These are phyloP conservation scores for zebrafish (Danio rerio) DNA, from an alignment of 2,113 vertebrate genomes.

Conservation along the genomic window DNA sequence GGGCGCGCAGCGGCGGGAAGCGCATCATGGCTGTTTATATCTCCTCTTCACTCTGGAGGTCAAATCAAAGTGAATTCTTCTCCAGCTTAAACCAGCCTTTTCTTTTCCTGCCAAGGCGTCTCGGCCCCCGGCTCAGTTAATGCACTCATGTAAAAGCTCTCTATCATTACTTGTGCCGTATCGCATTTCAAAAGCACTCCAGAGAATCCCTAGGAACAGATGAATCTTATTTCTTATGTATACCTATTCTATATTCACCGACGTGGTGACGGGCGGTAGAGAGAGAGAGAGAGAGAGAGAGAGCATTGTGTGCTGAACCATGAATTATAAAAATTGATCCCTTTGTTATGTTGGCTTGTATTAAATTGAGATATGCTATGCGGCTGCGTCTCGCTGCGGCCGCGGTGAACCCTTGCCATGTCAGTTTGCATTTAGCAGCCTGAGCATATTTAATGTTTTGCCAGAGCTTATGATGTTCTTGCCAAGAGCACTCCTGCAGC, in stretches of 20 bases:
- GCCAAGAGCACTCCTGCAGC: conserved; percentile 87
- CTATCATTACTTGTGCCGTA: conserved; percentile 80
- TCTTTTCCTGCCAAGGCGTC: conserved; percentile 64
- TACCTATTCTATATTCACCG: conserved; percentile 84
- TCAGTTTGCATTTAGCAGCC: conserved; percentile 87
- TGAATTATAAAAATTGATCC: conserved; percentile 83
- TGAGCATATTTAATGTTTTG: conserved; percentile 86
- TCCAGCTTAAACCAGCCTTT: conserved; percentile 75
- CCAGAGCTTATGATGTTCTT: conserved; percentile 86
- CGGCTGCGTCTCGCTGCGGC: conserved; percentile 73
- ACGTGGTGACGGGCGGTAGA: conserved; percentile 10
- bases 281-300: conserved; percentile 44
- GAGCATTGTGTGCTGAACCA: conserved; percentile 82
- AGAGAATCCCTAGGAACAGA: conserved; percentile 78
- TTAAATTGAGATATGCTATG: conserved; percentile 83
- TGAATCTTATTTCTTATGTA: conserved; percentile 87
- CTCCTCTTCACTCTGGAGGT: conserved; percentile 73
- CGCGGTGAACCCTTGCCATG: conserved; percentile 78
- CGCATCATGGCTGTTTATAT: conserved; percentile 60
- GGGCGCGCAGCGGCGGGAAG: background rate
- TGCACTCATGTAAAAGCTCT: conserved; percentile 81
- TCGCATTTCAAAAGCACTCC: conserved; percentile 84
- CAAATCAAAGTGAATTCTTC: conserved; percentile 81
- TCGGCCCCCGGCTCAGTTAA: conserved; percentile 77
- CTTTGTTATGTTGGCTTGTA: conserved; percentile 83